phyloP scores from a whole-genome alignment of 1,140 invertebrate species.

The Protaetia brevitarsis region DNA sequence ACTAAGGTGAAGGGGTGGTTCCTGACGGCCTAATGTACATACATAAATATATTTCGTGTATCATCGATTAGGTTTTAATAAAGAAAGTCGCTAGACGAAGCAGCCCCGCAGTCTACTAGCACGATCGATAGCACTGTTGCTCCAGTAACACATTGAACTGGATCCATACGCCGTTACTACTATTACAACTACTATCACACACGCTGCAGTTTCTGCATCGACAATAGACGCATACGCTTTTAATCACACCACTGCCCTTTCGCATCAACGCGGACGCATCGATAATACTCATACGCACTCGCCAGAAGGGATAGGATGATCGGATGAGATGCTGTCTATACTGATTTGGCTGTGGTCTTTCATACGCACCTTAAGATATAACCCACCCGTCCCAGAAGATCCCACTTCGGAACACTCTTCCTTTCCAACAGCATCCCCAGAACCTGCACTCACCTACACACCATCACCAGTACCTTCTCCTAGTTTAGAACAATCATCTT shows the following conservation, averaged over 20 bases:
- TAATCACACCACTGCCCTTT: neutral
- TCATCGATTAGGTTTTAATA: too few relatives aligned
- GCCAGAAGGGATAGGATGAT: conserved; percentile 10
- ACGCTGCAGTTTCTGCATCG: neutral
- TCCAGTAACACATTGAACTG: conserved; percentile 28
- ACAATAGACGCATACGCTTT: conserved; percentile 6
- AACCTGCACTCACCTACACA: conserved; percentile 17
- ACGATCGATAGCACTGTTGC: conserved; percentile 29
- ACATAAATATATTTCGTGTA: neutral
- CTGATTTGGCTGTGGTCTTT: conserved; percentile 50
- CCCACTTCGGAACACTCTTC: neutral
- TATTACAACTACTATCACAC: neutral
- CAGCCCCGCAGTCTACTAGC: neutral
- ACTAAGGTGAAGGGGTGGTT: neutral
- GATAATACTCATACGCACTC: neutral
- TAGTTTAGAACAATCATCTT: conserved; percentile 41
- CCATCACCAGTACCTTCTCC: conserved; percentile 34
- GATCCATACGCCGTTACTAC: neutral
- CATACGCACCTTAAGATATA: conserved; percentile 36
- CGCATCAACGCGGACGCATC: conserved; percentile 3
- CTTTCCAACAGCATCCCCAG: neutral
- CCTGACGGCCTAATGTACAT: conserved; percentile 2
- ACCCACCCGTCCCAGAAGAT: too few relatives aligned
- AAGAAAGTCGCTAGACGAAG: conserved; percentile 11
- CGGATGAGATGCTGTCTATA: conserved; percentile 48